Conservation (phyloP, 2,797 vertebrate genomes). For the Galago senegalensis region DNA sequence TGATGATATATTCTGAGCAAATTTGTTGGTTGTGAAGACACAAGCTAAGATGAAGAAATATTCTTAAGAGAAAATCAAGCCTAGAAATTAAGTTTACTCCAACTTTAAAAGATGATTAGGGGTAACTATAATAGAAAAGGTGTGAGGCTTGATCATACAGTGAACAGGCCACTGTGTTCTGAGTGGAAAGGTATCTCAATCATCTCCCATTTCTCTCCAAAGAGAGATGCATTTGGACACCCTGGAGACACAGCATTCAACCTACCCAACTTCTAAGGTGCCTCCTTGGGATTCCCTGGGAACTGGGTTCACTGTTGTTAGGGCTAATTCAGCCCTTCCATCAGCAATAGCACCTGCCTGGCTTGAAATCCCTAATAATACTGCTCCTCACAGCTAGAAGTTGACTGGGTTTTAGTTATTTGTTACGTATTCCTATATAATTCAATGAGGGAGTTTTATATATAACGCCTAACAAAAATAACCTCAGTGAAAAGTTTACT, state of each 20-base stretch:
- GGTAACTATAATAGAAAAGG: neutral
- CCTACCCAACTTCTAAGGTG: constrained; percentile 2
- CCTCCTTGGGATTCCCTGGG: neutral
- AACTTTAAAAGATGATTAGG: constrained; percentile 14
- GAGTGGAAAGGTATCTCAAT: neutral
- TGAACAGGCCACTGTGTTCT: neutral
- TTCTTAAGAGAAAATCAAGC: neutral
- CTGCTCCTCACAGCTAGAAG: neutral
- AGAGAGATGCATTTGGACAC: neutral
- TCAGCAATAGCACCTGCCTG: constrained; percentile 2
- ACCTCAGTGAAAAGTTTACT: constrained; percentile 31
- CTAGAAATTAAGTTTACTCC: neutral
- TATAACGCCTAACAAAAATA: constrained; percentile 17
- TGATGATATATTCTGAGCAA: neutral
- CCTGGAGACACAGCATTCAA: neutral
- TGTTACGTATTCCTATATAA: constrained; percentile 56
- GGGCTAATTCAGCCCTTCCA: neutral
- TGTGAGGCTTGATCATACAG: neutral
- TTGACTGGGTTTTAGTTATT: constrained; percentile 44
- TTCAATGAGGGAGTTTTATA: neutral
- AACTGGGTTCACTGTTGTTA: neutral
- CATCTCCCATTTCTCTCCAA: neutral
- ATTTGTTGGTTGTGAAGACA: constrained; percentile 4
- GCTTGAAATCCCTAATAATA: neutral
- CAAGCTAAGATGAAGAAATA: constrained; percentile 31